Evolutionary conservation across 37 sponge, comb jelly and placozoan species (phyloP), one percentile per base, ranked within the genome.

Genomic region (Aplysina aerophoba): DNA sequence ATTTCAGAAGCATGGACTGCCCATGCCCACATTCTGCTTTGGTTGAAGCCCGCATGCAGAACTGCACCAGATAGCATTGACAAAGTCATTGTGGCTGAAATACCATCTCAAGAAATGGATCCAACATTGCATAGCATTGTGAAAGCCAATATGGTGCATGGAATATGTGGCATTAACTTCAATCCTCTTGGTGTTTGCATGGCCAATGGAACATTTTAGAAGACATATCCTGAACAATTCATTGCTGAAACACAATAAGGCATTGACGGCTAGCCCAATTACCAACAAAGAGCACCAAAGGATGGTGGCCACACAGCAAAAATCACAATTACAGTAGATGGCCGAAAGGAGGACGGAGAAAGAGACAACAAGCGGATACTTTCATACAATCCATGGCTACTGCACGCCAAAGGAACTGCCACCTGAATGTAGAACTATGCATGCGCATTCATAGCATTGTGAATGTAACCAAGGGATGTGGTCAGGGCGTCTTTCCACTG

Each of bases 341-440:
- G 81, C 28, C 16, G 22, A 30, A 69, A 33, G n/a, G 55, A 25
- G 41, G 77, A 74, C 21, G 34, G n/a, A 14, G 50, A 37, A 24
- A 80, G 87, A 12, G 85, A 90, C 81, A 90, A 92, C 79, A 65
- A 73, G 59, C 85, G 79, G 80, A 71, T 92, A 41, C 89, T 92
- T 15, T 82, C 86, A 21, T 82, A 92, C 77, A 85, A 65, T 74
- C 89, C 83, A 0, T 90, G 28, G 57, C 79, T 92, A 39, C 38
- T 41, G 0, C n/a, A 44, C 50, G 53, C 4, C 50, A 66, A 28
- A 72, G 68, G 28, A 61, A 85, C 4, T 67, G 77, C 13, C 93
- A 86, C 55, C 21, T 90, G 0, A 91, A 91, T 57, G 82, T 84
- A 0, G 91, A 91, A 86, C 24, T 75, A 0, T 86, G 87, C 81